phyloP scores from a whole-genome alignment of 2,797 vertebrate species.

The Micropoecilia bifurca region DNA sequence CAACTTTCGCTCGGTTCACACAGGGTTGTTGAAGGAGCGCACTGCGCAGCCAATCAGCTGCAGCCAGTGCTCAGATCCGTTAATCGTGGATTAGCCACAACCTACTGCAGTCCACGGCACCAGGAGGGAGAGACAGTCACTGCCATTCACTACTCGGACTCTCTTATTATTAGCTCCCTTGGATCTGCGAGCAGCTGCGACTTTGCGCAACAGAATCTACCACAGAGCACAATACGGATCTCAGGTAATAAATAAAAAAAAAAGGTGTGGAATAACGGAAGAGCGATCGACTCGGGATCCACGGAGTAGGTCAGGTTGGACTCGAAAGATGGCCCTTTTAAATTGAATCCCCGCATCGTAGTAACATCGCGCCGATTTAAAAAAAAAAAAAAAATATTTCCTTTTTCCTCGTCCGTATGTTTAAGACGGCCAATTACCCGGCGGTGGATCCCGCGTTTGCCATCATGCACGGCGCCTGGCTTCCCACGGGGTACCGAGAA shows the following conservation, averaged over 20 bases:
- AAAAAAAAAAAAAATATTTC: no score
- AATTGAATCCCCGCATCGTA: conserved; percentile 41
- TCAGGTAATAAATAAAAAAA: conserved; percentile 56
- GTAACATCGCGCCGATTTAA: conserved; percentile 46
- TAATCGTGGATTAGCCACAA: conserved; percentile 76
- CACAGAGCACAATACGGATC: conserved; percentile 21
- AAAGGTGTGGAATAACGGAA: conserved; percentile 34
- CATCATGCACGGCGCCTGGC: conserved; percentile 81
- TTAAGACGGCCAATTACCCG: conserved; percentile 78
- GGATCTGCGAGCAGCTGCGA: conserved; percentile 36
- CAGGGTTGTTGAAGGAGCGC: conserved; percentile 62
- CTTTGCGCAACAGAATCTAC: conserved; percentile 30
- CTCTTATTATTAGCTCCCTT: conserved; percentile 60
- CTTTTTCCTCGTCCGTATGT: conserved; percentile 61
- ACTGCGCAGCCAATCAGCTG: conserved; percentile 73
- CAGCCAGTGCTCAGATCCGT: conserved; percentile 51
- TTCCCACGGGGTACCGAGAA: conserved; percentile 79
- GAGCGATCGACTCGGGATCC: conserved; percentile 25
- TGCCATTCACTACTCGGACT: conserved; percentile 53
- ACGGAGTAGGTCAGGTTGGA: conserved; percentile 54
- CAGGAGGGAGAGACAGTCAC: conserved; percentile 51
- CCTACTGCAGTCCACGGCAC: conserved; percentile 69
- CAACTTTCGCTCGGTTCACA: conserved; percentile 43
- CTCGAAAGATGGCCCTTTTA: conserved; percentile 49
- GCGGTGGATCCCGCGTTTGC: conserved; percentile 85